Conservation (phyloP, 30 jellyfish, hydroid and myxozoan genomes). For the Hydractinia symbiolongicarpus region DNA sequence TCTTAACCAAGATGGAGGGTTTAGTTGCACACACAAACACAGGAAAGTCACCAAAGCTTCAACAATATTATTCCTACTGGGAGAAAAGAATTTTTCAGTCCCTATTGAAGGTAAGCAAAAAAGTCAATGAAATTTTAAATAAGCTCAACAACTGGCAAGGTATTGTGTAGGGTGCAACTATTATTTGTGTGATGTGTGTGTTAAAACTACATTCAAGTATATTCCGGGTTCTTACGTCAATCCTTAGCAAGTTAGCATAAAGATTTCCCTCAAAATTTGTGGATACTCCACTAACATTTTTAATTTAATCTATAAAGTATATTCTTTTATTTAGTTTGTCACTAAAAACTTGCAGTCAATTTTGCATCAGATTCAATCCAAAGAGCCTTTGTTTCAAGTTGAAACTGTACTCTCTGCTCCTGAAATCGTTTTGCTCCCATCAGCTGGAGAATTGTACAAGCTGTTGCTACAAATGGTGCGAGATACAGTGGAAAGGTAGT, state of each 20-base stretch:
- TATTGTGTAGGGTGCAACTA: no score
- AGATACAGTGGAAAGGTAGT: constrained; percentile 88
- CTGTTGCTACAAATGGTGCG: constrained; percentile 74
- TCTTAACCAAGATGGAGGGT: constrained; percentile 93
- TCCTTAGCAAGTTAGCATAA: no score
- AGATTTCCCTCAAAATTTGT: no score
- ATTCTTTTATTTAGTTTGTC: constrained; percentile 42
- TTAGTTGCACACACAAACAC: constrained; percentile 90
- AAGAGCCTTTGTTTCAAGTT: constrained; percentile 77
- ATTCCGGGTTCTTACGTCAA: not conserved
- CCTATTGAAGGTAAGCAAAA: constrained; percentile 60
- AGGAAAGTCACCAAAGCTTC: constrained; percentile 78
- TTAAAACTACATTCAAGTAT: not conserved
- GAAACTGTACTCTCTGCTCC: constrained; percentile 97
- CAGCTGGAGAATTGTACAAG: constrained; percentile 79
- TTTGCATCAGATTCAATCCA: constrained; percentile 64
- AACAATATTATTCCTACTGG: constrained; percentile 77
- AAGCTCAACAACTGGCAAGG: no score
- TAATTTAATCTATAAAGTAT: no score
- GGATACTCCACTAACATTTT: no score
- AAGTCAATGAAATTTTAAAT: not conserved
- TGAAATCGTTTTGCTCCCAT: constrained; percentile 80
- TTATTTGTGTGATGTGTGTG: no score
- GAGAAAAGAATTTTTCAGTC: constrained; percentile 72
- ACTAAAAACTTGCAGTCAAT: constrained; percentile 63